Evolutionary conservation across 2,113 vertebrate genomes (phyloP).

Genomic region (Propithecus coquereli): DNA sequence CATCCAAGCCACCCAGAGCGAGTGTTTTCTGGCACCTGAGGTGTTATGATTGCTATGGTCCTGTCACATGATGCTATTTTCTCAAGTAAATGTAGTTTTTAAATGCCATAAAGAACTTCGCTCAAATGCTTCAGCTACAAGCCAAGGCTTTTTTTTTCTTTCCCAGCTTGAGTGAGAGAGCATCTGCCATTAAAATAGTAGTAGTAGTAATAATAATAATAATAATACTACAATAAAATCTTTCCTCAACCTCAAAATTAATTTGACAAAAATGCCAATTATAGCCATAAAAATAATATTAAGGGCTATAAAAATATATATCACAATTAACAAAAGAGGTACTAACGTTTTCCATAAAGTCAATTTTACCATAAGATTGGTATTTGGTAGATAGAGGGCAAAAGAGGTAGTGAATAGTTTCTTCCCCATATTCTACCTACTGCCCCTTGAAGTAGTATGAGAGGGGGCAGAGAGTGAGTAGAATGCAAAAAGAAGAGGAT

Average conservation of each 20-base stretch:
- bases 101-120: slow-evolving; percentile 51
- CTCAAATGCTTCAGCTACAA: slow-evolving; percentile 44
- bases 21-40: slow-evolving; percentile 76
- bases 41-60: slow-evolving; percentile 75
- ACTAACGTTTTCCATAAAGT: neutral
- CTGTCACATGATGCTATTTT: slow-evolving; percentile 74
- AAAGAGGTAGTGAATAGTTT: neutral
- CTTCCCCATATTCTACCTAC: no score
- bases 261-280: neutral
- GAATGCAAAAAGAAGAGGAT: neutral
- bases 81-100: slow-evolving; percentile 55
- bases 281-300: neutral
- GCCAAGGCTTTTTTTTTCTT: neutral
- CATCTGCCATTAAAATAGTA: neutral
- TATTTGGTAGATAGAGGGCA: neutral
- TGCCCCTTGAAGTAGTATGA: neutral
- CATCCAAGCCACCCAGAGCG: slow-evolving; percentile 74
- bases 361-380: neutral
- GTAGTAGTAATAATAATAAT: neutral
- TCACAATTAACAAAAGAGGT: neutral
- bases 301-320: neutral
- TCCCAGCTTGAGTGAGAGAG: neutral
- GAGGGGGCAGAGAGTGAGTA: neutral
- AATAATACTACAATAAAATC: neutral
- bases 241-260: neutral